Evolutionary conservation across 2,888 invertebrate species (phyloP), one percentile per base, ranked within the genome.

Genomic region (Neoascia interrupta): DNA sequence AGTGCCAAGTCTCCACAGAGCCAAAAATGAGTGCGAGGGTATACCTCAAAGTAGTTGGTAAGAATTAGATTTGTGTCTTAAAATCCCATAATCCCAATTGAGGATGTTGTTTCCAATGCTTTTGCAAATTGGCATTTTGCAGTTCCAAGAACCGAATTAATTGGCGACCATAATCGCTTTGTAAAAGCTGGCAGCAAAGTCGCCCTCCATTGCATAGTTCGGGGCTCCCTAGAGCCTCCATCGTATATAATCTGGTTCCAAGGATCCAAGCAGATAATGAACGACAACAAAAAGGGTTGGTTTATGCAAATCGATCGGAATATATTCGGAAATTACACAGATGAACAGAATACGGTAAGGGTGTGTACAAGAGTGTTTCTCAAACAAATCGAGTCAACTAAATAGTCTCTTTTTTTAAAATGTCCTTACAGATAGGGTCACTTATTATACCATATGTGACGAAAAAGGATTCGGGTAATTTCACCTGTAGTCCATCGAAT

Each of bases 231-330:
- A 81, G 96, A 96, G 89, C 95, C 95, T 84, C 97, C 97, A 81
- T 94, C 95, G 80, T 97, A 95, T 90, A 96, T 97, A 85, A 96
- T 97, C 90, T 97, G 97, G 97, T 97, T 96, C 90, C 96, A 95
- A 11, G 88, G 87, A 47, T 84, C 87, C 74, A 86, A 85, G 41
- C 89, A 89, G 82, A 85, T 89, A 5, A 84, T 84, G 60, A 85
- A 87, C 13, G 86, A 86, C 43, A 88, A 87, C 49, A 85, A 84
- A 53, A 83, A 84, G 13, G 88, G 88, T 31, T 88, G 88, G 88
- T 86, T 86, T 63, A 88, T 87, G 21, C 86, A 88, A 81, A 82
- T 89, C 39, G 88, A 88, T 83, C 84, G 87, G 0, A 86, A 86
- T 70, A 87, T 87, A 19, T 86, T 87, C 63, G 87, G 87, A 39